Conservation (phyloP, 2,113 vertebrate species). For the Eurypyga helias region DNA sequence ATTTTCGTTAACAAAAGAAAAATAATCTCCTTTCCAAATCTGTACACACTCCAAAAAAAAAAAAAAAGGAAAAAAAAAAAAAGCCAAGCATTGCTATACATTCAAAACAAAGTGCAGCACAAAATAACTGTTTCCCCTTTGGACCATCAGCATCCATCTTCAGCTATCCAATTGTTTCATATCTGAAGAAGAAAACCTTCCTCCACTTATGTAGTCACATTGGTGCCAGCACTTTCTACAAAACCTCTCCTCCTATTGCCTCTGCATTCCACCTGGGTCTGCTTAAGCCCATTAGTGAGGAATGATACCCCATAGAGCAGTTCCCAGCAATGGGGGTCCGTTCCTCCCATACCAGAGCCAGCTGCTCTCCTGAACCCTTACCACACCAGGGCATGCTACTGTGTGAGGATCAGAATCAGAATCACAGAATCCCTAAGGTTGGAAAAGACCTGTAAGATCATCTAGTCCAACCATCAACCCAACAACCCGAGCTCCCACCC, state of each 20-base stretch:
- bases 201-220: background rate
- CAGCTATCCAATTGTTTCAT: background rate
- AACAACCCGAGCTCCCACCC: background rate
- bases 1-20: background rate
- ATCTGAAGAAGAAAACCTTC: background rate
- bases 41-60: background rate
- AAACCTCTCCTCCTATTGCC: background rate
- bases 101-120: background rate
- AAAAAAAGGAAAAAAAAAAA: background rate
- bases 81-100: background rate
- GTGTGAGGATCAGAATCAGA: too few species aligned
- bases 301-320: background rate
- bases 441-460: too few species aligned
- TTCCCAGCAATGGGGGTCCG: background rate
- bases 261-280: background rate
- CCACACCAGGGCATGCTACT: accelerated
- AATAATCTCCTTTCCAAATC: background rate
- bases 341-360: background rate
- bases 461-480: too few species aligned
- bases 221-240: background rate
- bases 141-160: background rate
- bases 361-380: background rate
- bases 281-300: background rate
- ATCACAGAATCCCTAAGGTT: too few species aligned
- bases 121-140: background rate